Percentiles rank a stretch among this genome's conserved stretches.
These are phyloP conservation scores for Pterocles burchelli DNA, from an alignment of 2,113 vertebrate species.

Conservation along the genomic window DNA sequence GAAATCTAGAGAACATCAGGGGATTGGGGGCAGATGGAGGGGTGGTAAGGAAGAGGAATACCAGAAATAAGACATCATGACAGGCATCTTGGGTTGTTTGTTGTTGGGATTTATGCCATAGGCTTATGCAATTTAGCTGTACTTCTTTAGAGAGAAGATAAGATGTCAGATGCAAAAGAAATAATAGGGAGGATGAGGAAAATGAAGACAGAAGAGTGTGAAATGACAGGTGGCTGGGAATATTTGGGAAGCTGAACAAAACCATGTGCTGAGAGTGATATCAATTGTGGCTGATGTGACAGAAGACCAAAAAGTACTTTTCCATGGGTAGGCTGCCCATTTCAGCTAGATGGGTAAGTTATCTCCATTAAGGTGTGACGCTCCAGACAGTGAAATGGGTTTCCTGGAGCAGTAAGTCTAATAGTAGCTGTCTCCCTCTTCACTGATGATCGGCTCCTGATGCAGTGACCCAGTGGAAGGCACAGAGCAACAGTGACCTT, in stretches of 20 bases:
- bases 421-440: not conserved
- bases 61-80: not conserved
- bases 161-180: not conserved
- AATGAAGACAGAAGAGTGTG: not conserved
- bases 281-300: not conserved
- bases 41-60: not conserved
- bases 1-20: not conserved
- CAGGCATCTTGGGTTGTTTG: not conserved
- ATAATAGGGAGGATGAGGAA: not conserved
- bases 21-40: accelerated
- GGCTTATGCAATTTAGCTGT: not conserved
- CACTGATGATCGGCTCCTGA: not conserved
- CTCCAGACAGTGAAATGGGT: not conserved
- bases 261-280: accelerated
- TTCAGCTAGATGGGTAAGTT: not conserved
- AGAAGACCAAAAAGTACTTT: not conserved
- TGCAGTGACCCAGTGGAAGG: not conserved
- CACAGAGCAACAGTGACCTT: not conserved
- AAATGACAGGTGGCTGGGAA: not conserved
- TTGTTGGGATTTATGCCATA: not conserved
- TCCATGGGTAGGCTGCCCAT: not conserved
- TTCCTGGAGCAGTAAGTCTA: not conserved
- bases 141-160: not conserved
- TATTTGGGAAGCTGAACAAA: not conserved
- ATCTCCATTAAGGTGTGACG: not conserved